Evolutionary conservation across 2,797 vertebrate genomes (phyloP), one percentile per base, ranked within the genome.

Genomic region (Pipistrellus pygmaeus): DNA sequence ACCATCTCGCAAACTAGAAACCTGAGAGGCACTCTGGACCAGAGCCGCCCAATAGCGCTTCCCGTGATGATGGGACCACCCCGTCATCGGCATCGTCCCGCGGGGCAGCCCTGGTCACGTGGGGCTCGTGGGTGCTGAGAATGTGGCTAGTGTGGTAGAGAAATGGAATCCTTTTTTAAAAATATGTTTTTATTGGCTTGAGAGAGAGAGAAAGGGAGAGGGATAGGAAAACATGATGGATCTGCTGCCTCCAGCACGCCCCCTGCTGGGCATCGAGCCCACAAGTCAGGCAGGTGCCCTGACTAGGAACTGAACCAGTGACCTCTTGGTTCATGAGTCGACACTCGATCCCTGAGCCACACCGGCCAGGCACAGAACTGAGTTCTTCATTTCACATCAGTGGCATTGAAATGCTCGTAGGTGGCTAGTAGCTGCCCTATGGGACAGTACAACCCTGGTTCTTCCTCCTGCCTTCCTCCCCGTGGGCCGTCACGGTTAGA

Each of bases 21-120:
- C 44, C 90, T 20, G 46, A 18, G 46, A 23, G 46, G 51, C n/a
- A 3, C n/a, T 57, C 20, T 51, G 48, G 51, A 44, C 9, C 10
- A 27, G 48, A n/a, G 21, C 44, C 8, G 3, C 38, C 30, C 21
- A 18, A 0, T 1, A 35, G 57, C 25, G n/a, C 64, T 30, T 60
- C n/a, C n/a, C n/a, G n/a, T n/a, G n/a, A n/a, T n/a, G n/a, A n/a
- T n/a, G n/a, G n/a, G n/a, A n/a, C n/a, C n/a, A n/a, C 32, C 44
- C 48, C 48, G 0, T 57, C 20, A 14, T 12, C 25, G 18, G 7
- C 41, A 0, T 38, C 6, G 27, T 27, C 35, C 55, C 38, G 0
- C 1, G 0, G 5, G 6, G 35, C 6, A 38, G 72, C 72, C 1
- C 57, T 32, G 7, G 72, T 35, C 60, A 12, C 1, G 0, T 0